Evolutionary conservation across 2,888 invertebrate species (phyloP).

Genomic region (Zaprionus lineosus): DNA sequence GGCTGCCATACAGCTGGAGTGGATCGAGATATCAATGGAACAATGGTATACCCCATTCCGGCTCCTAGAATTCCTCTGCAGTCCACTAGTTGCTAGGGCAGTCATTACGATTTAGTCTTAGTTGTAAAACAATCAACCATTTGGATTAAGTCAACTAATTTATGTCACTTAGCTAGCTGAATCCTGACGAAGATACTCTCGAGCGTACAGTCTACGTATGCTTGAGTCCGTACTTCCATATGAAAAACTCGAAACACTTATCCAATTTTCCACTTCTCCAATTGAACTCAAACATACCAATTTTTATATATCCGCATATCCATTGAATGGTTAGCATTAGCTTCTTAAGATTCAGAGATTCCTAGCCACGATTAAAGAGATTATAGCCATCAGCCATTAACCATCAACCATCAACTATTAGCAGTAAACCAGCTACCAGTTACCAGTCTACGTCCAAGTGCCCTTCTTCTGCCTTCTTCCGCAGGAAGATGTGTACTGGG

Average conservation of each 20-base stretch:
- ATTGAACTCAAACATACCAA: conserved; percentile 23
- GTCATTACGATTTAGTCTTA: conserved; percentile 60
- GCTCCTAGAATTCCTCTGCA: conserved; percentile 10
- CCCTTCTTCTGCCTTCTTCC: no score
- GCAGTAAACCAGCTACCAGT: no score
- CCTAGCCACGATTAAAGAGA: conserved; percentile 37
- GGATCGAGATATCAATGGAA: neutral
- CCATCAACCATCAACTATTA: no score
- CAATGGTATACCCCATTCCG: conserved; percentile 3
- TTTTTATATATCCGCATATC: conserved; percentile 31
- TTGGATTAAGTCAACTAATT: conserved; percentile 30
- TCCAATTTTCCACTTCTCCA: conserved; percentile 13
- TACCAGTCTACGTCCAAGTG: no score
- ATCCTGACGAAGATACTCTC: conserved; percentile 22
- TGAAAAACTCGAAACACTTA: conserved; percentile 15
- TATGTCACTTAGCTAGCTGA: conserved; percentile 39
- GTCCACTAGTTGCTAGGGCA: conserved; percentile 37
- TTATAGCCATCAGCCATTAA: no score
- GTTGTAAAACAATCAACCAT: conserved; percentile 20
- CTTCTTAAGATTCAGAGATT: conserved; percentile 1
- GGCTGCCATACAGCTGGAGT: conserved; percentile 45
- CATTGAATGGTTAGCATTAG: conserved; percentile 27
- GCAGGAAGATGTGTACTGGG: no score
- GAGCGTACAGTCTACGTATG: no score
- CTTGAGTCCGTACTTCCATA: neutral